Percentiles rank a stretch among this genome's conserved stretches.
phyloP scores from a whole-genome alignment of 2,797 vertebrate species.

The Pantherophis alleghaniensis region DNA sequence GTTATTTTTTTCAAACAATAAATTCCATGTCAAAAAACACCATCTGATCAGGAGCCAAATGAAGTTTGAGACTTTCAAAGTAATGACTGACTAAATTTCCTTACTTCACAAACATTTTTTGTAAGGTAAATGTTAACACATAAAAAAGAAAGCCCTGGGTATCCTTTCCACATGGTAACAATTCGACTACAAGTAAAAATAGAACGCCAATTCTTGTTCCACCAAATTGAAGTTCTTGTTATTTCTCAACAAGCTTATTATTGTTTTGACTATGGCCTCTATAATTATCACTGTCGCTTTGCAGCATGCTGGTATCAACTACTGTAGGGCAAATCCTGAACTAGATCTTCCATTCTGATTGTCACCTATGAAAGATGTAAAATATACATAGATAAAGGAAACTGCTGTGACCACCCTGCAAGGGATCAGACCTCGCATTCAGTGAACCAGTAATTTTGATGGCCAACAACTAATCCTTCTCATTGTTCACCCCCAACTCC shows the following conservation, averaged over 20 bases:
- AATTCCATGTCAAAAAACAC: background rate
- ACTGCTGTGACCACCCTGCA: slow-evolving; percentile 17
- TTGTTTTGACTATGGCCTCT: slow-evolving; percentile 5
- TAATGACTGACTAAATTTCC: background rate
- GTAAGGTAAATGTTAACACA: background rate
- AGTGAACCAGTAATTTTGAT: background rate
- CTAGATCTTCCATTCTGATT: slow-evolving; percentile 22
- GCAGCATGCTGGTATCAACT: slow-evolving; percentile 19
- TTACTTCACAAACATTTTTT: background rate
- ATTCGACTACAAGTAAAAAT: background rate
- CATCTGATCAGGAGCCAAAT: background rate
- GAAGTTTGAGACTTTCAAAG: background rate
- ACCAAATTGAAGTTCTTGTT: background rate
- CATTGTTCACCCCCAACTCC: background rate
- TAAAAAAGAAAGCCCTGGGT: background rate
- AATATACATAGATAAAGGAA: slow-evolving; percentile 9
- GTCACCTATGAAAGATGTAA: slow-evolving; percentile 11
- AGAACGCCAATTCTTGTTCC: background rate
- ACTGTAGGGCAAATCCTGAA: background rate
- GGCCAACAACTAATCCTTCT: background rate
- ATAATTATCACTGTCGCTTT: slow-evolving; percentile 15
- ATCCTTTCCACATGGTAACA: background rate
- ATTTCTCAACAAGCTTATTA: background rate
- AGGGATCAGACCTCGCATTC: rapidly evolving
- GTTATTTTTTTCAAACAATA: background rate